These are phyloP conservation scores for Venusia cambrica DNA, from an alignment of 2,888 invertebrate genomes.

Conservation along the genomic window DNA sequence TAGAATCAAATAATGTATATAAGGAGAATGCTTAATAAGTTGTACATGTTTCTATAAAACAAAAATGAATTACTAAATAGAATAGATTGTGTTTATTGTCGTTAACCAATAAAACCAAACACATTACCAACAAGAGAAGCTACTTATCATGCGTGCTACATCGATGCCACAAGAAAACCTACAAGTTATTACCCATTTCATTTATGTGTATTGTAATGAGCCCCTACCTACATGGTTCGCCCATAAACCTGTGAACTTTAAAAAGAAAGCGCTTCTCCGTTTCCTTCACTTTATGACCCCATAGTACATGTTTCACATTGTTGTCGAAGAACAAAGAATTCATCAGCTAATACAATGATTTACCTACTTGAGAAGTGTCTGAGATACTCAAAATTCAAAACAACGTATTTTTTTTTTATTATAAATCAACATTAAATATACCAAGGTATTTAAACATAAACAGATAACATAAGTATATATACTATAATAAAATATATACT, in stretches of 20 bases:
- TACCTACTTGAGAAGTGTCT: too few relatives aligned
- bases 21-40: too few relatives aligned
- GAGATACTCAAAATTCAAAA: too few relatives aligned
- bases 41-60: too few relatives aligned
- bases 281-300: constrained; percentile 14
- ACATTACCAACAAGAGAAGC: constrained; percentile 1
- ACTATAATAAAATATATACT: too few relatives aligned
- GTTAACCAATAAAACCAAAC: not conserved
- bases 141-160: constrained; percentile 12
- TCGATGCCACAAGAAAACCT: constrained; percentile 8
- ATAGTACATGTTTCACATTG: constrained; percentile 10
- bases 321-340: constrained; percentile 11
- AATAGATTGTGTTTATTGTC: too few relatives aligned
- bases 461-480: too few relatives aligned
- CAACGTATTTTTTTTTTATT: too few relatives aligned
- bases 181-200: constrained; percentile 8
- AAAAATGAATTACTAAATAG: too few relatives aligned
- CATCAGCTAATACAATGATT: constrained; percentile 15
- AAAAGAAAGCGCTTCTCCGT: constrained; percentile 15
- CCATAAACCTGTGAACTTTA: constrained; percentile 12
- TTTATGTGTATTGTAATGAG: constrained; percentile 17
- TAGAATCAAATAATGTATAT: too few relatives aligned
- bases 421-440: too few relatives aligned
- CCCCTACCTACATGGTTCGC: constrained; percentile 8
- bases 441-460: too few relatives aligned